phyloP scores from a whole-genome alignment of 2,797 vertebrate species.

The Todus mexicanus region DNA sequence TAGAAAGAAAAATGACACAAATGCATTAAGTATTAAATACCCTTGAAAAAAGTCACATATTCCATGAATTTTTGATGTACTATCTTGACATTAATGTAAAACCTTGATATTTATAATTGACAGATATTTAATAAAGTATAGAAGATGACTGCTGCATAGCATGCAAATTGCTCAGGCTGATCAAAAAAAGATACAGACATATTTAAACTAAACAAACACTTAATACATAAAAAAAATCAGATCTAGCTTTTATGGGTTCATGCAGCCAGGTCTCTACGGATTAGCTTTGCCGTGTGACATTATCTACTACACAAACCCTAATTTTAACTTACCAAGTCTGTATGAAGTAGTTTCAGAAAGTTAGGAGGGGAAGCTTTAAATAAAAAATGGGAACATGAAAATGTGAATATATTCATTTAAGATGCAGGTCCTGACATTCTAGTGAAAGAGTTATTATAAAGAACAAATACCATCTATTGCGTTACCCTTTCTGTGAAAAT shows the following conservation, averaged over 20 bases:
- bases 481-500: conserved; percentile 62
- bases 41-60: conserved; percentile 83
- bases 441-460: conserved; percentile 50
- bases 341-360: conserved; percentile 48
- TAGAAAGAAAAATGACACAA: conserved; percentile 83
- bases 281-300: conserved; percentile 46
- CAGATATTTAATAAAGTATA: conserved; percentile 87
- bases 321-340: conserved; percentile 34
- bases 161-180: conserved; percentile 71
- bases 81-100: conserved; percentile 88
- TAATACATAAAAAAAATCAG: conserved; percentile 29
- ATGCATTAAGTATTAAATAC: conserved; percentile 87
- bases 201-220: conserved; percentile 72
- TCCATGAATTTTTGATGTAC: conserved; percentile 87
- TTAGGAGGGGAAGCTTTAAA: conserved; percentile 56
- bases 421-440: conserved; percentile 53
- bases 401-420: conserved; percentile 49
- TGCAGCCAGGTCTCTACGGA: conserved; percentile 30
- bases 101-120: conserved; percentile 89
- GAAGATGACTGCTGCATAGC: conserved; percentile 71
- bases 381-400: conserved; percentile 53
- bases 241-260: conserved; percentile 60
- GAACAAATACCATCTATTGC: conserved; percentile 67
- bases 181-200: conserved; percentile 65
- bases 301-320: conserved; percentile 20